These are phyloP conservation scores for Zosterops japonicus DNA, from an alignment of 2,113 vertebrate genomes.

Conservation along the genomic window DNA sequence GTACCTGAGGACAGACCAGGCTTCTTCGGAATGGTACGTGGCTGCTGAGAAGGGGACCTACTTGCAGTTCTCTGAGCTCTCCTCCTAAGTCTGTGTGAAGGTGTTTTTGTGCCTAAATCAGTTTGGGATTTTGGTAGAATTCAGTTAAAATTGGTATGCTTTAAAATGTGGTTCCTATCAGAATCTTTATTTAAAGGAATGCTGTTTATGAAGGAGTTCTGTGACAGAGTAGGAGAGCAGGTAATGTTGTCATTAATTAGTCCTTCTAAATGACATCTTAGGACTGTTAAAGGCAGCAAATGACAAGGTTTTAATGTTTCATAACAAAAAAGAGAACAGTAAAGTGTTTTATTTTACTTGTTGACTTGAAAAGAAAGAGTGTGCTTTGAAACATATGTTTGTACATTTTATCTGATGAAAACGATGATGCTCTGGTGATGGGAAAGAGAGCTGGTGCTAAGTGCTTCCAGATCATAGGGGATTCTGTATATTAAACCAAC, in stretches of 20 bases:
- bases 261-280: neutral
- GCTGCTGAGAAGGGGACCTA: neutral
- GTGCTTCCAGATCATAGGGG: neutral
- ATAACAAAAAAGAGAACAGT: neutral
- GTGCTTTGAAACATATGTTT: neutral
- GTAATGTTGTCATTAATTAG: neutral
- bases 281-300: neutral
- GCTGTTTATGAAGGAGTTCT: neutral
- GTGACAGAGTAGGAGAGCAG: neutral
- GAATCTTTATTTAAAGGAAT: neutral
- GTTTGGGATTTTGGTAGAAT: neutral
- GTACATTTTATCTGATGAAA: neutral
- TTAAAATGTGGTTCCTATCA: neutral
- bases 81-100: neutral
- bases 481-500: neutral
- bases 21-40: slow-evolving; percentile 93
- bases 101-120: neutral
- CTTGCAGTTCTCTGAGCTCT: neutral
- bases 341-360: neutral
- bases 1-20: slow-evolving; percentile 88
- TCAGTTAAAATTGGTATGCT: neutral
- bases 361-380: neutral
- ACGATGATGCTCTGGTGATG: neutral
- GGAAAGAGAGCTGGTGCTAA: neutral
- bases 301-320: accelerated